These are phyloP conservation scores for Oryzaephilus surinamensis DNA, from an alignment of 1,140 invertebrate species.

Conservation along the genomic window DNA sequence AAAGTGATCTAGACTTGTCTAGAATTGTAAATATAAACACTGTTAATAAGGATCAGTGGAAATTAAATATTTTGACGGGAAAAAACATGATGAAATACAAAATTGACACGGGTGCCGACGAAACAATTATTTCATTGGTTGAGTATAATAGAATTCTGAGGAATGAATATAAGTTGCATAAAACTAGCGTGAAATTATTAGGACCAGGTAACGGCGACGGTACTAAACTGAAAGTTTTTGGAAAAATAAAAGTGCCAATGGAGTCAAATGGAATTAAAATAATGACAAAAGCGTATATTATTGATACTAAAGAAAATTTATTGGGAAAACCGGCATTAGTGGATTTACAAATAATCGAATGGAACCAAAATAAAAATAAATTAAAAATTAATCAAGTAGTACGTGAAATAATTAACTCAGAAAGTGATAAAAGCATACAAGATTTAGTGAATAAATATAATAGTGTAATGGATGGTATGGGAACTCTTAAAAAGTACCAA, in stretches of 20 bases:
- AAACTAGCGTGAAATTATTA: too few relatives aligned
- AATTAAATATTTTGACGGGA: neutral
- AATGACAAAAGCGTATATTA: neutral
- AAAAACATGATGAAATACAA: too few relatives aligned
- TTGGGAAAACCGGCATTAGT: neutral
- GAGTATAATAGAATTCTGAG: too few relatives aligned
- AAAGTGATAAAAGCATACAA: neutral
- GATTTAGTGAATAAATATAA: conserved; percentile 9
- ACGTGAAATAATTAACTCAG: neutral
- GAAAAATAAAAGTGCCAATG: too few relatives aligned
- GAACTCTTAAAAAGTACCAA: conserved; percentile 1
- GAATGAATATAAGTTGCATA: too few relatives aligned
- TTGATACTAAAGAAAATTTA: neutral
- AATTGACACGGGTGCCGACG: too few relatives aligned
- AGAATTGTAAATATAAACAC: too few relatives aligned
- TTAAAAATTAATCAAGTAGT: neutral
- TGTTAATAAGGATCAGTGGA: too few relatives aligned
- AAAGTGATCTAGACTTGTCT: too few relatives aligned
- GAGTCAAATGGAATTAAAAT: neutral
- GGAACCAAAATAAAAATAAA: neutral
- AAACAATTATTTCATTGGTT: neutral
- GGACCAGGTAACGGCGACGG: too few relatives aligned
- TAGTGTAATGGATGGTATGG: neutral
- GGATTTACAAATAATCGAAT: neutral
- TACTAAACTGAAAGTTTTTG: too few relatives aligned